Conservation (phyloP, 2,113 vertebrate genomes). For the Symphodus melops region DNA sequence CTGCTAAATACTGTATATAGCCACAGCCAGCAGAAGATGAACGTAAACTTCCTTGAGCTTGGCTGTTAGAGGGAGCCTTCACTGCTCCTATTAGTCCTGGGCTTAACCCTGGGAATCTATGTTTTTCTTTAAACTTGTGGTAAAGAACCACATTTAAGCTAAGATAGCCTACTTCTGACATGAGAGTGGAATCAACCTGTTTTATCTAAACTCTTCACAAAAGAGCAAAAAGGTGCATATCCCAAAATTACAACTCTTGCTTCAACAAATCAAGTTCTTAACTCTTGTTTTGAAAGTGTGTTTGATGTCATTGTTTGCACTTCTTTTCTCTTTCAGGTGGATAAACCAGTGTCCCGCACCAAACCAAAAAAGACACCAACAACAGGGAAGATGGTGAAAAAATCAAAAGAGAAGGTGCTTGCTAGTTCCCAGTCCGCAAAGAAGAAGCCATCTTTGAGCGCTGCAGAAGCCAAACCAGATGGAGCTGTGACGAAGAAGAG, state of each 20-base stretch:
- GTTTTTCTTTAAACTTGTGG: not conserved
- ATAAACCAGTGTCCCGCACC: conserved; percentile 88
- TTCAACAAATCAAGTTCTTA: not conserved
- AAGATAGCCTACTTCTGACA: too few species aligned
- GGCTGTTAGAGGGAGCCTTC: not conserved
- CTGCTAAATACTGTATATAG: not conserved
- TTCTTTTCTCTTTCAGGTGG: conserved; percentile 82
- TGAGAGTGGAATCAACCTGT: not conserved
- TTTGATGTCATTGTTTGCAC: not conserved
- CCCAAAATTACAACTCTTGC: not conserved
- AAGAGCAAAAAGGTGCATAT: conserved; percentile 5
- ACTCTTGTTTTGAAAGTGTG: not conserved
- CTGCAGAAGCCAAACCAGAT: conserved; percentile 83
- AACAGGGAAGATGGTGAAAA: conserved; percentile 87
- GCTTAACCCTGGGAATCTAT: too few species aligned
- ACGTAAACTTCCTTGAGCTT: not conserved
- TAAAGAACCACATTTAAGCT: not conserved
- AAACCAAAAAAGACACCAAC: conserved; percentile 96
- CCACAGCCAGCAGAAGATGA: not conserved
- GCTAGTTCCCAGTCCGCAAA: conserved; percentile 87
- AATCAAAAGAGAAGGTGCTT: conserved; percentile 94
- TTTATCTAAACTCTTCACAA: conserved; percentile 2
- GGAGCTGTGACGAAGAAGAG: conserved; percentile 90
- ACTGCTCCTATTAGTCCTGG: not conserved
- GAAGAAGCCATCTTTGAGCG: conserved; percentile 87